Conservation (phyloP, 1,140 invertebrate species). For the Wasmannia auropunctata region DNA sequence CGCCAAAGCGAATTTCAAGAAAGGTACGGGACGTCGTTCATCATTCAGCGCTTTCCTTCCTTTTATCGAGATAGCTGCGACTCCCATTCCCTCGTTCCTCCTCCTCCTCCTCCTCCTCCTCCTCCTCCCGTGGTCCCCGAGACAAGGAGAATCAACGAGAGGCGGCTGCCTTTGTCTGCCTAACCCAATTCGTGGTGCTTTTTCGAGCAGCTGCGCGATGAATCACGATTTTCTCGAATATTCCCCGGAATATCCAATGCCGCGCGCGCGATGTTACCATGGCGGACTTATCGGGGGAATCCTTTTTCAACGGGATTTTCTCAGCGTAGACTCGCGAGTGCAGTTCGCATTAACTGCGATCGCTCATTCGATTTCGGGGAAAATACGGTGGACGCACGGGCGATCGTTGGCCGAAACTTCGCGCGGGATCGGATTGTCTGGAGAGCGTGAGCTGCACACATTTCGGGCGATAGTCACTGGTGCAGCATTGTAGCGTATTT, state of each 20-base stretch:
- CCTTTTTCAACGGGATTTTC: conserved; percentile 35
- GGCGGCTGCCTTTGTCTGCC: conserved; percentile 35
- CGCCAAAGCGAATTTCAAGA: conserved; percentile 58
- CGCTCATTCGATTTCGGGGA: background rate
- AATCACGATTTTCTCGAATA: conserved; percentile 58
- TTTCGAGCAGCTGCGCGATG: conserved; percentile 57
- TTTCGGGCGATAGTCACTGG: background rate
- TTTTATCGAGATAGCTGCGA: conserved; percentile 55
- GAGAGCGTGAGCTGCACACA: background rate
- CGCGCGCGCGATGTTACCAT: conserved; percentile 5
- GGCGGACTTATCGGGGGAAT: background rate
- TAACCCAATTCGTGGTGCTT: conserved; percentile 41
- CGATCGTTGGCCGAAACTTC: background rate
- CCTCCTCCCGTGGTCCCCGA: background rate
- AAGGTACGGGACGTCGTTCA: conserved; percentile 52
- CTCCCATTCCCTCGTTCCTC: background rate
- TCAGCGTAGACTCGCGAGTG: background rate
- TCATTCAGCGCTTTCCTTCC: conserved; percentile 57
- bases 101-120: background rate
- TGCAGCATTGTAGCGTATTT: conserved; percentile 14
- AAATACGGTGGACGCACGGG: background rate
- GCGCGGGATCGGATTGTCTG: background rate
- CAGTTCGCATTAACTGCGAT: background rate
- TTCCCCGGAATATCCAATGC: conserved; percentile 42
- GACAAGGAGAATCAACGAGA: conserved; percentile 52